Percentiles rank a stretch among this genome's conserved stretches.
Evolutionary conservation across 2,113 vertebrate genomes (phyloP).

Genomic region (Silurus asotus): DNA sequence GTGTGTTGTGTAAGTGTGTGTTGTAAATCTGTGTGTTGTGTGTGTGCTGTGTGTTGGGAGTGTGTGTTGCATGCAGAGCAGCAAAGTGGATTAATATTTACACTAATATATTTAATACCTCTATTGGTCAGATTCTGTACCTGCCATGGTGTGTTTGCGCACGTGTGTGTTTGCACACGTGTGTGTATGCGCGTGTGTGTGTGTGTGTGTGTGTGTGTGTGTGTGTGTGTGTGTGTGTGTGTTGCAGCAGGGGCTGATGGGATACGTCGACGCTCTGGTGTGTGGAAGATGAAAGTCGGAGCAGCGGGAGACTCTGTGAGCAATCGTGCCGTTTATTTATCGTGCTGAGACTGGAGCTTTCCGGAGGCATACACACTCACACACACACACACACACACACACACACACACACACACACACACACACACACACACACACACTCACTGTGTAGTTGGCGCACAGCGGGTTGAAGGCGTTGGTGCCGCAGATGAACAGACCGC

Average conservation of each 20-base stretch:
- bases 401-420: not conserved
- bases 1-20: not conserved
- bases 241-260: conserved; percentile 36
- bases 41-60: not conserved
- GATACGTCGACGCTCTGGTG: conserved; percentile 13
- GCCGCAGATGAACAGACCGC: conserved; percentile 89
- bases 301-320: conserved; percentile 3
- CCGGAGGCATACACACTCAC: not conserved
- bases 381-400: conserved; percentile 22
- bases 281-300: conserved; percentile 27
- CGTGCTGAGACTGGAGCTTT: conserved; percentile 4
- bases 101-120: conserved; percentile 47
- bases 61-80: not conserved
- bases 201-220: not conserved
- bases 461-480: conserved; percentile 96
- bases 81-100: conserved; percentile 64
- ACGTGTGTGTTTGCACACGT: not conserved
- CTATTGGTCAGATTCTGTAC: conserved; percentile 45
- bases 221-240: conserved; percentile 54
- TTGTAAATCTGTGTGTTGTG: not conserved
- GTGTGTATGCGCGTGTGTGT: not conserved
- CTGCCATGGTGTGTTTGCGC: conserved; percentile 16
- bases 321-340: conserved; percentile 38
- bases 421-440: conserved; percentile 56
- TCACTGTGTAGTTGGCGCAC: conserved; percentile 95